Evolutionary conservation across 2,888 invertebrate genomes (phyloP).

Genomic region (Anoncus sp.): DNA sequence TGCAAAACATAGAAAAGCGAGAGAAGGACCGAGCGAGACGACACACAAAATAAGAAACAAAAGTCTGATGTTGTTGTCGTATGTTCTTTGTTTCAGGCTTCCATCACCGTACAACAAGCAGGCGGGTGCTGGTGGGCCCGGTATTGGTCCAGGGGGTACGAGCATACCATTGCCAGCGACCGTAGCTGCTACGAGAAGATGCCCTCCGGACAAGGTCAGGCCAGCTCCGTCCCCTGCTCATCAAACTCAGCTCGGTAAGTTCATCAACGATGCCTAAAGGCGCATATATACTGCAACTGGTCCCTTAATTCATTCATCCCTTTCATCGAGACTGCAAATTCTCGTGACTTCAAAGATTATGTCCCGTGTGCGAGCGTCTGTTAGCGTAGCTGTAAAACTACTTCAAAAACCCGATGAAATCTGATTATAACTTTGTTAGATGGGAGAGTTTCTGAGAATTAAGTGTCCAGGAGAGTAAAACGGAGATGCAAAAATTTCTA

Average conservation of each 20-base stretch:
- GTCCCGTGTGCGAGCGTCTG: too few relatives aligned
- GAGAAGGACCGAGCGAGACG: neutral
- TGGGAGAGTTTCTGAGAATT: neutral
- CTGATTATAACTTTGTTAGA: constrained; percentile 8
- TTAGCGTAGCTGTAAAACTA: neutral
- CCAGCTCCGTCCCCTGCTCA: constrained; percentile 88
- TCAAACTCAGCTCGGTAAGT: constrained; percentile 80
- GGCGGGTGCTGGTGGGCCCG: constrained; percentile 85
- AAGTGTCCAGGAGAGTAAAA: neutral
- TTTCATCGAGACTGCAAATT: neutral
- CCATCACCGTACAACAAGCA: constrained; percentile 82
- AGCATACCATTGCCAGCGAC: constrained; percentile 93
- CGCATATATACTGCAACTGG: constrained; percentile 19
- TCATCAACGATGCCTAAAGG: constrained; percentile 50
- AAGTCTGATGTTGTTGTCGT: constrained; percentile 21
- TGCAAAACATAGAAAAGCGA: neutral
- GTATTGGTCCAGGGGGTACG: constrained; percentile 86
- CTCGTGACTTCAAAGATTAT: constrained; percentile 28
- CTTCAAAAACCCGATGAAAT: constrained; percentile 46
- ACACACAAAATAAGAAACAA: neutral
- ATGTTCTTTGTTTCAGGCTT: constrained; percentile 74
- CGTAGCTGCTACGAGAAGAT: constrained; percentile 90
- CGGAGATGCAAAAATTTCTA: neutral
- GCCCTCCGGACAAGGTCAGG: constrained; percentile 91
- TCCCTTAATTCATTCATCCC: constrained; percentile 20